Percentiles rank a stretch among this genome's conserved stretches.
Evolutionary conservation across 2,888 invertebrate genomes (phyloP).

Genomic region (Choristoneura rosaceana): DNA sequence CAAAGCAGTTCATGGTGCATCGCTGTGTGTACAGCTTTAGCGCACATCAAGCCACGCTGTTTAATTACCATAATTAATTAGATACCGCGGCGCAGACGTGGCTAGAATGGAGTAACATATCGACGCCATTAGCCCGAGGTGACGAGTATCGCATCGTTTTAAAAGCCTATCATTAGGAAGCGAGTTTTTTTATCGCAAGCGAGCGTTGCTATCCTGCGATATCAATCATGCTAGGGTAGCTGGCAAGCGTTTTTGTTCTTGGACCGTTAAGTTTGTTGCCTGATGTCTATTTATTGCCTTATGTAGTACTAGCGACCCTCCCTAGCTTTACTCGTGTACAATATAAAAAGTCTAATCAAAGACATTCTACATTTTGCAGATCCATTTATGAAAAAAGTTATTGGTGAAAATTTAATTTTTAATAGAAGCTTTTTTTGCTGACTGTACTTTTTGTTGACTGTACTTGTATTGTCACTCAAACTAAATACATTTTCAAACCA

Average conservation of each 20-base stretch:
- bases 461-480: no score
- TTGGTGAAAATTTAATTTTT: no score
- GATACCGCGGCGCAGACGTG: slow-evolving; percentile 77
- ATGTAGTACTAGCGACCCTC: no score
- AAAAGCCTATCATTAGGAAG: slow-evolving; percentile 78
- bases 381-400: no score
- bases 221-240: not conserved
- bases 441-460: no score
- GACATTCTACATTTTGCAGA: no score
- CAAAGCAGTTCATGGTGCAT: not conserved
- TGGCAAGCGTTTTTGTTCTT: not conserved
- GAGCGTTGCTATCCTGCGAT: slow-evolving; percentile 50
- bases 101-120: slow-evolving; percentile 81
- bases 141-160: slow-evolving; percentile 71
- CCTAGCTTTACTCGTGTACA: no score
- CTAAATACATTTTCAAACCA: no score
- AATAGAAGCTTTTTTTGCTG: no score
- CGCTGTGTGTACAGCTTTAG: slow-evolving; percentile 53
- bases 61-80: slow-evolving; percentile 85
- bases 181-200: slow-evolving; percentile 64
- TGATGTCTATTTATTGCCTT: not conserved
- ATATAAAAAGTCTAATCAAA: no score
- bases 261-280: not conserved
- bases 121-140: slow-evolving; percentile 74
- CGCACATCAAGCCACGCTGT: slow-evolving; percentile 66